Conservation (phyloP, 2,113 vertebrate genomes). For the Varanus komodoensis region DNA sequence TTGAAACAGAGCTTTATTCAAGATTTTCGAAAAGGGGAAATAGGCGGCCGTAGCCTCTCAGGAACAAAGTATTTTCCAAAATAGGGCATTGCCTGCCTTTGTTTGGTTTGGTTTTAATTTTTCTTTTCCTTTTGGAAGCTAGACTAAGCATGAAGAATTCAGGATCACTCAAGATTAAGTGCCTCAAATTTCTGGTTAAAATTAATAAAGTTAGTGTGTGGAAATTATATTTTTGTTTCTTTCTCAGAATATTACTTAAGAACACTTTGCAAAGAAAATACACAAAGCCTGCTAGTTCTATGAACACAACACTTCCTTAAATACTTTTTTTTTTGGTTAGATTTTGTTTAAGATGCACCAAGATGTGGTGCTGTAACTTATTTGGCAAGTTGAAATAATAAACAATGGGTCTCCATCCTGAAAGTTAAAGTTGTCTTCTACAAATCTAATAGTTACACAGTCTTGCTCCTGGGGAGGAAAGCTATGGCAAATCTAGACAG, state of each 20-base stretch:
- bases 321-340: constrained; percentile 45
- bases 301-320: constrained; percentile 28
- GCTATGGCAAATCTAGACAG: too few relatives aligned
- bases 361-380: neutral
- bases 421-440: neutral
- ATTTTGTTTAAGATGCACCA: constrained; percentile 24
- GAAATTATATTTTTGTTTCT: neutral
- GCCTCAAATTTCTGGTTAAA: constrained; percentile 6
- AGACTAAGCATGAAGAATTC: neutral
- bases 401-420: constrained; percentile 28
- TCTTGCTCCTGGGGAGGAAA: neutral
- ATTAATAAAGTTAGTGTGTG: neutral
- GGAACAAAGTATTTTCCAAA: neutral
- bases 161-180: neutral
- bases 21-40: neutral
- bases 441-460: neutral
- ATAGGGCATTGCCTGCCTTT: neutral
- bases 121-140: neutral
- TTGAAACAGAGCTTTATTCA: neutral
- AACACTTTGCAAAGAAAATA: constrained; percentile 1
- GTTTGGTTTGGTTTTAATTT: too few relatives aligned
- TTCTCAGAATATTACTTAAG: neutral
- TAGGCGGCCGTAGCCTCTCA: neutral
- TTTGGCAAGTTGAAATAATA: constrained; percentile 26
- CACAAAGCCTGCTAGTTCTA: neutral